These are phyloP conservation scores for Parnassius orleans DNA, from an alignment of 2,888 invertebrate genomes.

Conservation along the genomic window DNA sequence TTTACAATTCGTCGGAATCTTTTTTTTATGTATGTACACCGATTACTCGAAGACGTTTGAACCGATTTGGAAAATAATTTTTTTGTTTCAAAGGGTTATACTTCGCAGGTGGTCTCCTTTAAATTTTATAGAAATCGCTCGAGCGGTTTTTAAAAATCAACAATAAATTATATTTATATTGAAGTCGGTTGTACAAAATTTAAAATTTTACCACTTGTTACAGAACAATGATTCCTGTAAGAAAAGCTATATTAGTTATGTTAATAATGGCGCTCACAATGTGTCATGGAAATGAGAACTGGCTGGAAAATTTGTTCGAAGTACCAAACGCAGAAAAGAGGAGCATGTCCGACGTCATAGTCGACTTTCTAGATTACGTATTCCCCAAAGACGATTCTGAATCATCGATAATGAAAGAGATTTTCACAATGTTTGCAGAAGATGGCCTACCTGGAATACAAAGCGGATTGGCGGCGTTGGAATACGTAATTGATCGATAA, in stretches of 20 bases:
- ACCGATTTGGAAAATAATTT: too few relatives aligned
- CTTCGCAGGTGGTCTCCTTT: too few relatives aligned
- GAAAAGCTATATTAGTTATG: conserved; percentile 30
- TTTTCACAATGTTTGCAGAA: conserved; percentile 57
- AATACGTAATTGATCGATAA: conserved; percentile 37
- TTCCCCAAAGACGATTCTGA: conserved; percentile 66
- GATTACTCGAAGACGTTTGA: too few relatives aligned
- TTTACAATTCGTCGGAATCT: too few relatives aligned
- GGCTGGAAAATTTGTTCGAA: conserved; percentile 36
- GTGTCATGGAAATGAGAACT: conserved; percentile 38
- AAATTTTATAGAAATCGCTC: too few relatives aligned
- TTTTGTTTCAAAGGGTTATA: too few relatives aligned
- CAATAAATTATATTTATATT: too few relatives aligned
- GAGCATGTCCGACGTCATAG: conserved; percentile 54
- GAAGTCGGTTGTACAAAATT: too few relatives aligned
- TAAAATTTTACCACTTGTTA: conserved; percentile 28
- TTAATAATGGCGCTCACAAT: conserved; percentile 33
- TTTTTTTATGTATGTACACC: too few relatives aligned
- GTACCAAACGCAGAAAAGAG: conserved; percentile 38
- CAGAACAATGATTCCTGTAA: conserved; percentile 42
- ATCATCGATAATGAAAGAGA: conserved; percentile 55
- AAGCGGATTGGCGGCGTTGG: conserved; percentile 37
- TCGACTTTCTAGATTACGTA: conserved; percentile 55
- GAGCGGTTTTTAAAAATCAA: too few relatives aligned
- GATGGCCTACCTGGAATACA: conserved; percentile 37